Evolutionary conservation across 2,797 vertebrate genomes (phyloP).

Genomic region (Limosa lapponica): DNA sequence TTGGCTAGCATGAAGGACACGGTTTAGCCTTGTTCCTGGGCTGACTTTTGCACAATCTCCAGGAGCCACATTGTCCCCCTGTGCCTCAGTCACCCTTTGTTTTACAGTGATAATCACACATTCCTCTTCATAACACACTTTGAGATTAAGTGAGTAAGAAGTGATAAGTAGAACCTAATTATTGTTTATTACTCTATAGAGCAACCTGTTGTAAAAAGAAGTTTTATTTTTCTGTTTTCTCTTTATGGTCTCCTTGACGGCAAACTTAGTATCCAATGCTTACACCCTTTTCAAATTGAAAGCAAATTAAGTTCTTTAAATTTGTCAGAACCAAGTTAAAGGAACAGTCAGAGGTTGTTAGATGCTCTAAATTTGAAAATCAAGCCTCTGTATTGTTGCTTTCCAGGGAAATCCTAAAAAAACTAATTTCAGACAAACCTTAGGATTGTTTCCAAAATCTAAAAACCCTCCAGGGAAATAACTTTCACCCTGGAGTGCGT

Average conservation of each 20-base stretch:
- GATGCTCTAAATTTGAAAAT: not conserved
- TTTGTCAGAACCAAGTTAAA: not conserved
- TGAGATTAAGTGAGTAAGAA: not conserved
- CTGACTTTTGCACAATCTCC: not conserved
- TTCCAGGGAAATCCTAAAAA: not conserved
- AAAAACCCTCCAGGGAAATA: not conserved
- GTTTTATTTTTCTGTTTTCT: not conserved
- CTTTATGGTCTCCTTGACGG: not conserved
- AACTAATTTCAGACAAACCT: not conserved
- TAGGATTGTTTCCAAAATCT: not conserved
- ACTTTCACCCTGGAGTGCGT: not conserved
- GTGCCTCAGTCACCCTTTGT: not conserved
- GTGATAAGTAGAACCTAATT: not conserved
- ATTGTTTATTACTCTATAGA: not conserved
- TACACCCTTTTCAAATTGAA: not conserved
- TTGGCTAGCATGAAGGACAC: not conserved
- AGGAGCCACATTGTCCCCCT: not conserved
- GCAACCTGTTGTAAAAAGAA: not conserved
- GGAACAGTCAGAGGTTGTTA: not conserved
- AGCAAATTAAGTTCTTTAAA: not conserved
- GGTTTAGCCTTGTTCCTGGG: not conserved
- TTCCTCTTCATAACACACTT: not conserved
- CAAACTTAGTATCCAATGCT: not conserved
- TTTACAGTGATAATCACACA: not conserved
- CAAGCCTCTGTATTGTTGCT: not conserved